Base-by-base conservation (phyloP, 2,113 vertebrate genomes). In the Plestiodon gilberti region DNA sequence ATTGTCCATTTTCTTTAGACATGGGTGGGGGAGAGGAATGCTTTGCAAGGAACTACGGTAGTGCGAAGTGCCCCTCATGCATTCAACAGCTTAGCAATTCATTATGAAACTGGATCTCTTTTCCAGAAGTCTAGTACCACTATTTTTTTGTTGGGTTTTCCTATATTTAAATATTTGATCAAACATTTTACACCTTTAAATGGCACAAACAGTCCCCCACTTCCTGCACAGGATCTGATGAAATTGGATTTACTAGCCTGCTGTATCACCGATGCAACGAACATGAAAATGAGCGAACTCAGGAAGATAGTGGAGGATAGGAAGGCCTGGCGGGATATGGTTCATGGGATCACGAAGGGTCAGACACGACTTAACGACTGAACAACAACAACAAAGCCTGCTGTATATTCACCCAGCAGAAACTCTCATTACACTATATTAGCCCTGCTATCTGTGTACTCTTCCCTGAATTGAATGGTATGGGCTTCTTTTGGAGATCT, bases 401-500 rank as follows among this genome's bases (percentile, higher is more conserved):
- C 43, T 67, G 3, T 64, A 28, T 55, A 2, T 76, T 55, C 38
- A 33, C 40, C 40, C 6, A 22, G 0, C 9, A 73, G 35, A 10
- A 28, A 1, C 64, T 38, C 0, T 0, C 0, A 2, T 8, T 3
- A 6, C 10, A 67, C 10, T 0, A 75, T 0, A 59, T 8, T 6
- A 11, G 35, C 20, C 59, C 38, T 3, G 0, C 43, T 1, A 1
- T 2, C 9, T 38, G 22, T 33, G 2, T 71, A 75, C 14, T 78
- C 62, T 59, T 52, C 1, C 0, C 11, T 2, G 30, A 30, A 73
- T 73, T 10, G 38, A 17, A 57, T 70, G 43, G 35, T 82, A 35
- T 23, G 5, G 43, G 22, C 20, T 70, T 57, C 1, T 74, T 81
- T 59, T 20, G 17, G 14, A 30, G 33, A 61, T 23, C 33, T 8